These are phyloP conservation scores for Catocala fraxini DNA, from an alignment of 2,888 invertebrate species.

Conservation along the genomic window DNA sequence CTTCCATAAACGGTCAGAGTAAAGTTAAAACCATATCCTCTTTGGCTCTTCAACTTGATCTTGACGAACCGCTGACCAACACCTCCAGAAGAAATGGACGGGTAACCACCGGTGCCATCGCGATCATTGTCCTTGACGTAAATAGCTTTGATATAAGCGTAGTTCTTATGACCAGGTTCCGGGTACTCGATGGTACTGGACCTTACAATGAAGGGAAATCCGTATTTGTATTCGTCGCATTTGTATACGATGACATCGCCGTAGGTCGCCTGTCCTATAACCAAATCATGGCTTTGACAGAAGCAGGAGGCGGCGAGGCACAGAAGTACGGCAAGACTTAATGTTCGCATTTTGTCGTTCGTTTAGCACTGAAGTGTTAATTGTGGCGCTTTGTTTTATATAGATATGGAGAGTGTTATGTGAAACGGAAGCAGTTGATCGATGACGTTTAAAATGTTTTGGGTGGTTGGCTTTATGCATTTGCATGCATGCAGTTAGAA, in stretches of 20 bases:
- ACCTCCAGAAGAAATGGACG: constrained; percentile 74
- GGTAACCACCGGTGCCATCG: constrained; percentile 76
- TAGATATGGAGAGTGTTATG: constrained; percentile 60
- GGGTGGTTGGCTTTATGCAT: no score
- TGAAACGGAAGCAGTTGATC: constrained; percentile 52
- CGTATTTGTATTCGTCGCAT: constrained; percentile 73
- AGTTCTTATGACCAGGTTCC: constrained; percentile 70
- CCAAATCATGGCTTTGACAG: constrained; percentile 76
- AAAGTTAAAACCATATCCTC: constrained; percentile 76
- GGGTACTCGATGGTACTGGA: constrained; percentile 73
- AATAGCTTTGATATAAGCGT: constrained; percentile 73
- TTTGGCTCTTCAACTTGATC: constrained; percentile 79
- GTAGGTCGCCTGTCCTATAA: constrained; percentile 68
- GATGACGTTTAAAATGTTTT: constrained; percentile 6
- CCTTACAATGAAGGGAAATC: constrained; percentile 73
- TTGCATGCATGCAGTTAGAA: no score
- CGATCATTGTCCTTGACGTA: constrained; percentile 71
- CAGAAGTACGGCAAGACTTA: constrained; percentile 58
- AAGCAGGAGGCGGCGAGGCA: constrained; percentile 61
- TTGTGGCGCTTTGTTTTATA: constrained; percentile 71
- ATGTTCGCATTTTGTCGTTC: constrained; percentile 73
- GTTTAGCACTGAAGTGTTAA: constrained; percentile 74
- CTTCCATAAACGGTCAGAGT: constrained; percentile 79
- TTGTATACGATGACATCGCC: constrained; percentile 75
- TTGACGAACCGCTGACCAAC: constrained; percentile 77